Percentiles rank a stretch among this genome's conserved stretches.
phyloP scores from a whole-genome alignment of 2,113 vertebrate species.

The Ictalurus punctatus region DNA sequence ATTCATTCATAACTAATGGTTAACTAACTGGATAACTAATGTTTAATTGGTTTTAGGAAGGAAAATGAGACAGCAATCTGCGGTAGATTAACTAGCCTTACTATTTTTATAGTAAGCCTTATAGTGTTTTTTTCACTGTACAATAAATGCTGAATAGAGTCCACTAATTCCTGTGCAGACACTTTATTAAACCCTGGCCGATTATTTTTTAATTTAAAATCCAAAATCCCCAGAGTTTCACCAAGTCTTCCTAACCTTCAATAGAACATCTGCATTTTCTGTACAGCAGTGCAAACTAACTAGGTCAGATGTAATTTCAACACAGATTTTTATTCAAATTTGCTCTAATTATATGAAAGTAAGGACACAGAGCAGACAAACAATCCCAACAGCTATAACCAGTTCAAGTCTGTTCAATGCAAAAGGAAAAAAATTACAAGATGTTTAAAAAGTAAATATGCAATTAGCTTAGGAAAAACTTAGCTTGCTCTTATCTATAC shows the following conservation, averaged over 20 bases:
- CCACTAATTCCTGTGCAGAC: not conserved
- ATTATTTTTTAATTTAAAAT: not conserved
- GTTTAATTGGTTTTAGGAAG: not conserved
- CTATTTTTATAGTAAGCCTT: not conserved
- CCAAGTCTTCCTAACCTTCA: not conserved
- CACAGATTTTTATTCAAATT: slow-evolving; percentile 24
- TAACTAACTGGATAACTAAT: not conserved
- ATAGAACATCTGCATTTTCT: slow-evolving; percentile 1
- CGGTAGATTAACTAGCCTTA: not conserved
- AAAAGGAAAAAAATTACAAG: not conserved
- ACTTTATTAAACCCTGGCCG: not conserved
- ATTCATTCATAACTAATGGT: not conserved
- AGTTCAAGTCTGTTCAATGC: not conserved
- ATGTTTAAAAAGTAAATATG: not conserved
- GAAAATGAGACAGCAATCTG: not conserved
- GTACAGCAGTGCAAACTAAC: not conserved
- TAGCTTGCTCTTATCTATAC: not conserved
- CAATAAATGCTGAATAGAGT: not conserved
- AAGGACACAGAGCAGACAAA: not conserved
- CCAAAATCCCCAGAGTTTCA: not conserved
- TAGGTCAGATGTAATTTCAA: slow-evolving; percentile 18
- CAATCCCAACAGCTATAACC: not conserved
- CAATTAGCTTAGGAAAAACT: not conserved
- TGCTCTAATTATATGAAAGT: slow-evolving; percentile 21
- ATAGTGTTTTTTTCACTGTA: not conserved